These are phyloP conservation scores for Monopterus albus DNA, from an alignment of 2,113 vertebrate species.

Conservation along the genomic window DNA sequence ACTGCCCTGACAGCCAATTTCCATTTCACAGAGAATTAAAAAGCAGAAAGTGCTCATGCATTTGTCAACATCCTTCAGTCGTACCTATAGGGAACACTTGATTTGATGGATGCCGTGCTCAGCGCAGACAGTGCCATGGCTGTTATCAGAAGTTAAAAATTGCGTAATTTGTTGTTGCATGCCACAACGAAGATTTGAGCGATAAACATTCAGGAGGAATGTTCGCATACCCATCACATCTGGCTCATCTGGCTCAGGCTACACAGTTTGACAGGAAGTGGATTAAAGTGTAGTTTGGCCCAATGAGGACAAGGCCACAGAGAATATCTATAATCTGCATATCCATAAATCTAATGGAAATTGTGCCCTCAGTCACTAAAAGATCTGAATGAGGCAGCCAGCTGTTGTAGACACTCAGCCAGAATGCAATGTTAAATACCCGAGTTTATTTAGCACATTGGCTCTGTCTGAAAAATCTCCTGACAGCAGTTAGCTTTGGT, in stretches of 20 bases:
- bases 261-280: slow-evolving; percentile 58
- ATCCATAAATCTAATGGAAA: slow-evolving; percentile 47
- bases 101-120: slow-evolving; percentile 14
- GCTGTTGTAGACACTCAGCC: slow-evolving; percentile 41
- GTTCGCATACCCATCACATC: slow-evolving; percentile 40
- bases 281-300: slow-evolving; percentile 54
- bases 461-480: neutral
- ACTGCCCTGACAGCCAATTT: slow-evolving; percentile 29
- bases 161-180: slow-evolving; percentile 26
- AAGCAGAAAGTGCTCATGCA: slow-evolving; percentile 2
- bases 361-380: slow-evolving; percentile 26
- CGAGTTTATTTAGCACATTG: neutral
- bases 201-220: slow-evolving; percentile 13
- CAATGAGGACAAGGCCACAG: slow-evolving; percentile 45
- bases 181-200: slow-evolving; percentile 40
- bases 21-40: neutral
- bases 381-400: slow-evolving; percentile 50
- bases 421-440: slow-evolving; percentile 23
- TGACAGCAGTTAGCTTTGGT: neutral
- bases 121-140: neutral
- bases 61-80: slow-evolving; percentile 29
- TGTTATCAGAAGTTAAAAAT: slow-evolving; percentile 16
- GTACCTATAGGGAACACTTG: neutral
- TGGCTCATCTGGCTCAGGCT: slow-evolving; percentile 56
- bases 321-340: slow-evolving; percentile 62